Base-by-base conservation (phyloP, 2,113 vertebrate species). In the Dascyllus trimaculatus region DNA sequence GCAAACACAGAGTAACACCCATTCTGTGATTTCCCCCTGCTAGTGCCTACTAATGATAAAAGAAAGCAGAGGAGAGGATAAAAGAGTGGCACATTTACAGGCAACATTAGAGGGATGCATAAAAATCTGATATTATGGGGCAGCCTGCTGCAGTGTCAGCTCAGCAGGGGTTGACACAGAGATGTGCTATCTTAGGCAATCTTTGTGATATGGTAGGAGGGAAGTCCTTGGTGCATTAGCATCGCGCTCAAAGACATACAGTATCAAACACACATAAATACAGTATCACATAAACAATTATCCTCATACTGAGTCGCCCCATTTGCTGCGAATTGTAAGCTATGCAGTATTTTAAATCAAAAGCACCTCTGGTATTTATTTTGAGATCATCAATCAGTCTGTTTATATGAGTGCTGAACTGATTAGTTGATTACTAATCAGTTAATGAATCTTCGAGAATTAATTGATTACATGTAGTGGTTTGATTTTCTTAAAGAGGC, bases 71-170 rank as follows among this genome's bases (percentile, higher is more conserved):
- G 74, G 59, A 71, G 49, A 82, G 67, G 79, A 85, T 87, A 81
- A 88, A 88, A 89, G 52, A 87, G 84, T 73, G 88, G 40, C 69
- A 73, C 82, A 79, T 86, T 89, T 90, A 87, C 82, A 82, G 69
- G 73, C 80, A 17, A 60, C 53, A 81, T 91, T 84, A 90, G 75
- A 84, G 71, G 71, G 74, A 78, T 74, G 83, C 90, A 90, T 93
- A 90, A 84, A 90, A 88, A 90, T 90, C 19, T 49, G 83, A 89
- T 82, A 91, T 92, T 89, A 91, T 65, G 69, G 78, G 74, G 82
- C 9, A 65, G 88, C 62, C 80, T 77, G 81, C 86, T 85, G 90
- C 80, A 84, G 81, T 85, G 87, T 85, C 80, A 71, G 83, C 90
- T 68, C 85, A 84, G 88, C 61, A 18, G 89, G 90, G 81, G 79